Conservation (phyloP, 2,888 invertebrate species). For the Furcula furcula region DNA sequence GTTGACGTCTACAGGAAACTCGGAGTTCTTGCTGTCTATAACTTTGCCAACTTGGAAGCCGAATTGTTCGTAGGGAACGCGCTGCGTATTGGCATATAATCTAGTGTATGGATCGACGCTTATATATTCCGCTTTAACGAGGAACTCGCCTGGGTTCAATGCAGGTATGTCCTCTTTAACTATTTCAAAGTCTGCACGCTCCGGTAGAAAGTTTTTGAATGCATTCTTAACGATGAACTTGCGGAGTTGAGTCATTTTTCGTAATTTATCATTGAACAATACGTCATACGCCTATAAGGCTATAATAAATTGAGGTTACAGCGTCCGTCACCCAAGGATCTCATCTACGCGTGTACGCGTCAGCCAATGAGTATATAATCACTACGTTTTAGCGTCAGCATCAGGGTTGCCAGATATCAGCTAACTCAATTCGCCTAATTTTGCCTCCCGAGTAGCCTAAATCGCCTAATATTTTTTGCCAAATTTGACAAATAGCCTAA, state of each 20-base stretch:
- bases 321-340: too few species aligned
- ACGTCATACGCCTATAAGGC: neutral
- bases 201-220: conserved; percentile 54
- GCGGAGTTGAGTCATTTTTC: conserved; percentile 21
- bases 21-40: conserved; percentile 80
- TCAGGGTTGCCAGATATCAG: too few species aligned
- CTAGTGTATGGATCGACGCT: conserved; percentile 86
- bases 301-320: too few species aligned
- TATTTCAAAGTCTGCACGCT: conserved; percentile 56
- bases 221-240: conserved; percentile 37
- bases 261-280: neutral
- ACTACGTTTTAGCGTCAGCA: too few species aligned
- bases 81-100: conserved; percentile 45
- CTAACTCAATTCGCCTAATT: too few species aligned
- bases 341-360: too few species aligned
- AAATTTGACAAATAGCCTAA: too few species aligned
- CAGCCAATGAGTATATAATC: too few species aligned
- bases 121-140: conserved; percentile 82
- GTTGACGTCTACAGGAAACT: conserved; percentile 80
- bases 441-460: too few species aligned
- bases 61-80: conserved; percentile 44
- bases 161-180: conserved; percentile 54
- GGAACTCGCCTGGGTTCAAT: conserved; percentile 70
- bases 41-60: conserved; percentile 71
- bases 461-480: too few species aligned